Evolutionary conservation across 1,140 invertebrate genomes (phyloP).

Genomic region (Scaptodrosophila lebanonensis): DNA sequence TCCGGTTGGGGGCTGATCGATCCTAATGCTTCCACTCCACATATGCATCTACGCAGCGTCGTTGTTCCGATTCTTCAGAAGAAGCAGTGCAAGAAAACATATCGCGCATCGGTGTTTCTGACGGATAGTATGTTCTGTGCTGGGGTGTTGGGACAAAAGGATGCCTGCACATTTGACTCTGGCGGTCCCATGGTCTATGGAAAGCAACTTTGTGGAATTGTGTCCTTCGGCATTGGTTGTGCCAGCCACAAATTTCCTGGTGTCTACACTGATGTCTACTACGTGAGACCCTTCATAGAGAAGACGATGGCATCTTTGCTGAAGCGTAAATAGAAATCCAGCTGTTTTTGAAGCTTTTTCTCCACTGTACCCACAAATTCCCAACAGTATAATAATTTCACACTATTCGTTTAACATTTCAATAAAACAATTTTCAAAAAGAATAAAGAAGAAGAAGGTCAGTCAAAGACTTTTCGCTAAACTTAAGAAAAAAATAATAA

Average conservation of each 20-base stretch:
- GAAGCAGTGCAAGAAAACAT: slow-evolving; percentile 13
- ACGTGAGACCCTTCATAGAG: slow-evolving; percentile 61
- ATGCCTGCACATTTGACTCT: slow-evolving; percentile 60
- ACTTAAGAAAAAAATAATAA: too few species aligned
- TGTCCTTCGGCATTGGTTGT: slow-evolving; percentile 61
- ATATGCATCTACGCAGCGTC: slow-evolving; percentile 24
- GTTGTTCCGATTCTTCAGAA: slow-evolving; percentile 39
- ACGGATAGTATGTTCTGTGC: slow-evolving; percentile 57
- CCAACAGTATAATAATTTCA: too few species aligned
- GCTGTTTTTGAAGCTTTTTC: background rate
- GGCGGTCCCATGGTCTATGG: slow-evolving; percentile 49
- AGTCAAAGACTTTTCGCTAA: too few species aligned
- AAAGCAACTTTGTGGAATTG: slow-evolving; percentile 49
- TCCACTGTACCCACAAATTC: background rate
- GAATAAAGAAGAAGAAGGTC: background rate
- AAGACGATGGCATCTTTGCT: background rate
- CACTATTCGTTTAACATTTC: too few species aligned
- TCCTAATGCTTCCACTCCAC: background rate
- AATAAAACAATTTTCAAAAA: too few species aligned
- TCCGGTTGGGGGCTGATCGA: slow-evolving; percentile 49
- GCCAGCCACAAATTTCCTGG: slow-evolving; percentile 48
- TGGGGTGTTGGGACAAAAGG: slow-evolving; percentile 28
- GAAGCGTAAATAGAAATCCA: too few species aligned
- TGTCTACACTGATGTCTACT: slow-evolving; percentile 54
- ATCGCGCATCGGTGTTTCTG: slow-evolving; percentile 16